These are phyloP conservation scores for Trichopoda pennipes DNA, from an alignment of 2,888 invertebrate genomes.

Conservation along the genomic window DNA sequence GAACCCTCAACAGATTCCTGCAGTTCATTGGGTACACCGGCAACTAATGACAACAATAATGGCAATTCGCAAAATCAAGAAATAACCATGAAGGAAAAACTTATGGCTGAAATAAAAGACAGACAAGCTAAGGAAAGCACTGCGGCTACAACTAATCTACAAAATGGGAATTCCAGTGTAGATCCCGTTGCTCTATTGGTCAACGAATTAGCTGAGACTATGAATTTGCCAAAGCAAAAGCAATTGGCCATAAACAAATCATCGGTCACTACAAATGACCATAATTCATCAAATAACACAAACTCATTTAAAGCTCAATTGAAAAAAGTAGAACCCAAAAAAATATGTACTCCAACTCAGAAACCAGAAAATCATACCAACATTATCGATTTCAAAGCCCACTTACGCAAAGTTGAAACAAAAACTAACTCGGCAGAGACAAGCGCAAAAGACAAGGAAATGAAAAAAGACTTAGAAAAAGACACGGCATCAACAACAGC, in stretches of 20 bases:
- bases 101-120: slow-evolving; percentile 92
- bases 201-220: slow-evolving; percentile 91
- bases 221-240: slow-evolving; percentile 84
- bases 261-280: slow-evolving; percentile 69
- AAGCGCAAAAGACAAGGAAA: slow-evolving; percentile 72
- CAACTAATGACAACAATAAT: slow-evolving; percentile 72
- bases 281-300: slow-evolving; percentile 74
- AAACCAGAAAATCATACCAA: slow-evolving; percentile 82
- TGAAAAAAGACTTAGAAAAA: slow-evolving; percentile 71
- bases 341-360: slow-evolving; percentile 81
- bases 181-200: slow-evolving; percentile 91
- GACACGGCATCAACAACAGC: slow-evolving; percentile 59
- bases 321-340: slow-evolving; percentile 88
- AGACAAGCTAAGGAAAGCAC: slow-evolving; percentile 72
- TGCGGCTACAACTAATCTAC: slow-evolving; percentile 84
- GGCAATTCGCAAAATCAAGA: slow-evolving; percentile 74
- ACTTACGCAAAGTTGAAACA: slow-evolving; percentile 90
- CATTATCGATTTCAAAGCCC: slow-evolving; percentile 92
- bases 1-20: slow-evolving; percentile 84
- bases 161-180: slow-evolving; percentile 82
- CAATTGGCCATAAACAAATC: slow-evolving; percentile 55
- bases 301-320: slow-evolving; percentile 86
- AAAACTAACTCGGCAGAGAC: slow-evolving; percentile 61
- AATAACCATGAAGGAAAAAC: slow-evolving; percentile 88
- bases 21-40: slow-evolving; percentile 82